Conservation (phyloP, 2,888 invertebrate genomes). For the Lycocerus yunnanus region DNA sequence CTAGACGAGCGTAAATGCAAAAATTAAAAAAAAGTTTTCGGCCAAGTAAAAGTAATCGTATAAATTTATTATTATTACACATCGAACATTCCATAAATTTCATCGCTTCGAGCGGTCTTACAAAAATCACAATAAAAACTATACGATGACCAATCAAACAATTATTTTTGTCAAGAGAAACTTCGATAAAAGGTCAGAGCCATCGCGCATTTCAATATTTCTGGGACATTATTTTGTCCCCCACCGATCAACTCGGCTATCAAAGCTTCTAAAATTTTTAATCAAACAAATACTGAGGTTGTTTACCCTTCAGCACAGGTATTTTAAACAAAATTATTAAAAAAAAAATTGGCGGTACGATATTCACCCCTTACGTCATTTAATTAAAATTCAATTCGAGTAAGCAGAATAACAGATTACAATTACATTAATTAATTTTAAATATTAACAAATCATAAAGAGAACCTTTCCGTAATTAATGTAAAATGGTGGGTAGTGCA, state of each 20-base stretch:
- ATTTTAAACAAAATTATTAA: not conserved
- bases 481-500: not conserved
- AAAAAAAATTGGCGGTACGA: not conserved
- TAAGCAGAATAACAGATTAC: not conserved
- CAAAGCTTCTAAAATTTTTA: not conserved
- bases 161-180: not conserved
- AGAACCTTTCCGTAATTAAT: not conserved
- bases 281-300: not conserved
- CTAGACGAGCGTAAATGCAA: not conserved
- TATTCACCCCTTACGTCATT: not conserved
- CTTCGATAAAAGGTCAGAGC: not conserved
- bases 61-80: not conserved
- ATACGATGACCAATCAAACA: not conserved
- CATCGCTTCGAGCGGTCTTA: not conserved
- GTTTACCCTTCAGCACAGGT: not conserved
- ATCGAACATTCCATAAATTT: not conserved
- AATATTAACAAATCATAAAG: slow-evolving; percentile 5
- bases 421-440: slow-evolving; percentile 3
- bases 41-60: not conserved
- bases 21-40: not conserved
- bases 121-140: not conserved
- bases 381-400: not conserved
- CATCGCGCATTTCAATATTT: not conserved
- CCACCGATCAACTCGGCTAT: not conserved
- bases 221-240: too few relatives aligned